Conservation (phyloP, 2,113 vertebrate species). For the Narcine bancroftii region DNA sequence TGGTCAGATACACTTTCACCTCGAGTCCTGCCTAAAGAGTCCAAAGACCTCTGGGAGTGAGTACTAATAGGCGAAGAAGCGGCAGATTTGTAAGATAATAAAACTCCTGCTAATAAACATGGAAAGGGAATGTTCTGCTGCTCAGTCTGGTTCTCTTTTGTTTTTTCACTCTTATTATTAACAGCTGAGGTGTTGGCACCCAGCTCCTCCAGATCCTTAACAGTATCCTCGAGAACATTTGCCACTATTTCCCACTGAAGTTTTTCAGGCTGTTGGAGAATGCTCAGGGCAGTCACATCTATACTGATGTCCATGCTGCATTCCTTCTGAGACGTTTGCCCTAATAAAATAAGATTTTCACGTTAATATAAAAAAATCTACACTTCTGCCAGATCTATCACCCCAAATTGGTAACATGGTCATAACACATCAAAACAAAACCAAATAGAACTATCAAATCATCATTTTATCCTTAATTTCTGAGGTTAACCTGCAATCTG, state of each 20-base stretch:
- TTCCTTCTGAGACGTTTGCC: constrained; percentile 87
- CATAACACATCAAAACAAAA: not conserved
- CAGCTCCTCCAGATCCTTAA: constrained; percentile 95
- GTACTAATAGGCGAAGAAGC: constrained; percentile 73
- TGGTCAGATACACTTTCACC: constrained; percentile 78
- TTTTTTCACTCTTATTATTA: constrained; percentile 81
- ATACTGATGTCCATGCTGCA: constrained; percentile 81
- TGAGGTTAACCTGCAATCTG: not conserved
- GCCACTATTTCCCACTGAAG: constrained; percentile 97
- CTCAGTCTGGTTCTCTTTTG: constrained; percentile 84
- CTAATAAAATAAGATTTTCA: constrained; percentile 53
- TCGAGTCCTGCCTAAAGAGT: constrained; percentile 84
- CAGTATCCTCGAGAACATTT: constrained; percentile 92
- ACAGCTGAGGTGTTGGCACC: constrained; percentile 80
- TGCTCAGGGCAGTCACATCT: constrained; percentile 84
- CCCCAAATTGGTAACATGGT: not conserved
- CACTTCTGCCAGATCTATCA: not conserved
- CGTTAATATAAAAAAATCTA: not conserved
- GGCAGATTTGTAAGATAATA: constrained; percentile 87
- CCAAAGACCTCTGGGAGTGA: constrained; percentile 71
- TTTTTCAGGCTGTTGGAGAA: constrained; percentile 96
- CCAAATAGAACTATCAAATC: not conserved
- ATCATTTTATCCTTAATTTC: not conserved
- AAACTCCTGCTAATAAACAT: constrained; percentile 86
- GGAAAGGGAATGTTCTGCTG: constrained; percentile 98